Evolutionary conservation across 2,888 invertebrate species (phyloP).

Genomic region (Meliscaeva auricollis): DNA sequence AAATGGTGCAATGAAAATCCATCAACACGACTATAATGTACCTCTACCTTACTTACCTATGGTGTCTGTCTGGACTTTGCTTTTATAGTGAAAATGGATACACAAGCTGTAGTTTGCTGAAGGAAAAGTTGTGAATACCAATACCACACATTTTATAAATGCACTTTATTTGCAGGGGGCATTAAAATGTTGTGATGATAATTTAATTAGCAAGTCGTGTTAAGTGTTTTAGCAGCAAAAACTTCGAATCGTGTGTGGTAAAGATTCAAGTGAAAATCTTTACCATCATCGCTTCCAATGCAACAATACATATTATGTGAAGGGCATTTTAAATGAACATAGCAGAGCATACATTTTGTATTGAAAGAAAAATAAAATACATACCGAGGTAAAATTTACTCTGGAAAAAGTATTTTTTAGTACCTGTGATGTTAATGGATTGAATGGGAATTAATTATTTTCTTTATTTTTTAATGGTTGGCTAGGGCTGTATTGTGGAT

Average conservation of each 20-base stretch:
- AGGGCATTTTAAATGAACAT: not conserved
- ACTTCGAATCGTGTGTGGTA: constrained; percentile 21
- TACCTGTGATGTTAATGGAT: constrained; percentile 1
- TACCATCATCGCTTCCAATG: not conserved
- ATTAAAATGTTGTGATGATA: constrained; percentile 56
- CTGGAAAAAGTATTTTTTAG: not conserved
- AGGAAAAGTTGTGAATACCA: not conserved
- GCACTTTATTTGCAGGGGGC: constrained; percentile 1
- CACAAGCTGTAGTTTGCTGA: not conserved
- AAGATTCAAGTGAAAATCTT: constrained; percentile 22
- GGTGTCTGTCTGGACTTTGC: constrained; percentile 15
- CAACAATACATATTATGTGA: not conserved
- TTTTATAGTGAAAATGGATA: constrained; percentile 27
- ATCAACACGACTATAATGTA: constrained; percentile 21
- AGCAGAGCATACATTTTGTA: not conserved
- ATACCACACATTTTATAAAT: not conserved
- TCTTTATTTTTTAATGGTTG: constrained; percentile 3
- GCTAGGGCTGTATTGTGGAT: not conserved
- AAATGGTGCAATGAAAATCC: constrained; percentile 47
- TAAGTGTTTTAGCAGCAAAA: constrained; percentile 39
- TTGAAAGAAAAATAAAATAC: constrained; percentile 13
- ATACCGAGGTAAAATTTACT: not conserved
- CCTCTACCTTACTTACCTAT: no score
- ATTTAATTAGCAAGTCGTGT: constrained; percentile 60
- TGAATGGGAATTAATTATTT: constrained; percentile 6